Evolutionary conservation across 2,888 invertebrate species (phyloP).

Genomic region (Cryptocheilus praepositus): DNA sequence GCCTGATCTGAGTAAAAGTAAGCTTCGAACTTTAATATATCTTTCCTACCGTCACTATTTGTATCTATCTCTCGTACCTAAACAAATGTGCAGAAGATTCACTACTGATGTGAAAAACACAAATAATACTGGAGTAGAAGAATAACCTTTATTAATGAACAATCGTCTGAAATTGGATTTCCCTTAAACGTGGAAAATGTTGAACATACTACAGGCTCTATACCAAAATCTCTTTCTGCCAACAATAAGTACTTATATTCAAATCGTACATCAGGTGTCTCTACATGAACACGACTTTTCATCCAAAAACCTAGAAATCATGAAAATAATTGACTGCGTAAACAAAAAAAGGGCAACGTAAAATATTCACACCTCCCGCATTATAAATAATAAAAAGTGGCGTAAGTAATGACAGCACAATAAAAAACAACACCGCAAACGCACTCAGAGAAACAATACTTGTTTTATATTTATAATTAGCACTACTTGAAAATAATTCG

Average conservation of each 20-base stretch:
- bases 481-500: constrained; percentile 60
- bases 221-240: constrained; percentile 58
- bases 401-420: constrained; percentile 47
- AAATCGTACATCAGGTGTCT: constrained; percentile 64
- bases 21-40: constrained; percentile 66
- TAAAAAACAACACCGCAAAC: constrained; percentile 48
- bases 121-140: neutral
- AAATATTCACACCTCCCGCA: constrained; percentile 49
- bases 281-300: constrained; percentile 62
- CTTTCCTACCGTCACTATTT: constrained; percentile 66
- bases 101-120: neutral
- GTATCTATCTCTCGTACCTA: constrained; percentile 67
- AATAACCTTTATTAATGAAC: constrained; percentile 65
- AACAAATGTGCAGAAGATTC: constrained; percentile 8
- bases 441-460: constrained; percentile 55
- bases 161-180: constrained; percentile 66
- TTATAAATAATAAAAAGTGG: constrained; percentile 61
- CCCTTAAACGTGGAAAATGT: constrained; percentile 65
- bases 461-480: constrained; percentile 61
- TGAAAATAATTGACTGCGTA: neutral
- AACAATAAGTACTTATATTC: constrained; percentile 67
- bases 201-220: constrained; percentile 65
- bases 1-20: constrained; percentile 63
- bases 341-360: constrained; percentile 1
- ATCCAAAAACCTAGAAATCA: constrained; percentile 62